A percentile compares a stretch with the other conserved stretches of the same genome.
These are phyloP conservation scores for Vombatus ursinus DNA, from an alignment of 2,113 vertebrate species.

Conservation along the genomic window DNA sequence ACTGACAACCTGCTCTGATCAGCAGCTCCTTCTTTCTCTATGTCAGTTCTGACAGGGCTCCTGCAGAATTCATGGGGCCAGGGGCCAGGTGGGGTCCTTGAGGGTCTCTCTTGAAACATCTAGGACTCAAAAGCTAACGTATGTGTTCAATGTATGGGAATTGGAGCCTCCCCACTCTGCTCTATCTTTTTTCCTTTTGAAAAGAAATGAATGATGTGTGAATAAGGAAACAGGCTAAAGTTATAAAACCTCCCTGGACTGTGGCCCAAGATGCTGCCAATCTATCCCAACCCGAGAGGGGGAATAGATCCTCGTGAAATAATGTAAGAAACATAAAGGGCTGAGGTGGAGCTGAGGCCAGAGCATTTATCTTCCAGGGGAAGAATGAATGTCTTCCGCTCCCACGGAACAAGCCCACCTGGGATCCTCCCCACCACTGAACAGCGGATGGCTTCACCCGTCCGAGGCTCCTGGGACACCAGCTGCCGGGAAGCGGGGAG, in stretches of 20 bases:
- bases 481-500: neutral
- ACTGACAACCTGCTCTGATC: neutral
- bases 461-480: neutral
- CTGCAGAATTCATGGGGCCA: neutral
- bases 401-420: neutral
- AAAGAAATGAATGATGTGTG: constrained; percentile 39
- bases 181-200: constrained; percentile 4
- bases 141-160: neutral
- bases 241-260: constrained; percentile 40
- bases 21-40: neutral
- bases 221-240: constrained; percentile 51
- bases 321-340: constrained; percentile 35
- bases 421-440: neutral
- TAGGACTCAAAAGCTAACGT: neutral
- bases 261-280: constrained; percentile 56
- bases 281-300: constrained; percentile 39
- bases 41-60: neutral
- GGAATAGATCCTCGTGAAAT: neutral
- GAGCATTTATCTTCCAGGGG: neutral
- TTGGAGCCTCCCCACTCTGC: neutral
- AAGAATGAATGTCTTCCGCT: neutral
- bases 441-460: neutral
- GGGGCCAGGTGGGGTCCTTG: neutral
- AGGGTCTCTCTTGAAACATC: neutral
- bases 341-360: neutral